Percentiles rank a stretch among this genome's conserved stretches.
Evolutionary conservation across 2,113 vertebrate genomes (phyloP).

Genomic region (Numenius arquata): DNA sequence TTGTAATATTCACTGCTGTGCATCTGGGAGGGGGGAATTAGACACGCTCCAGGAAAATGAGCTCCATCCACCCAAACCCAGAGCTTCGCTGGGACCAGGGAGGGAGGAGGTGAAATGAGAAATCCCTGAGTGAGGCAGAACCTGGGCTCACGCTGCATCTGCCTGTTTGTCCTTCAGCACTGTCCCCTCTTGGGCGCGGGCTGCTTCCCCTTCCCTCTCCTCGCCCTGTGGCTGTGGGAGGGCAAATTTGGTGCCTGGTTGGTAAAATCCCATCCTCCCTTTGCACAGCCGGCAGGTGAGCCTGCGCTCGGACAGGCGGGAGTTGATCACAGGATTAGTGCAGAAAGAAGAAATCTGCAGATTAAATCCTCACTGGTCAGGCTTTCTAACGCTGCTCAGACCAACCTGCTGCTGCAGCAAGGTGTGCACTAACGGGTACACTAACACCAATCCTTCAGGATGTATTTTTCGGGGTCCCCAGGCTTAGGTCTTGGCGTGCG

Average conservation of each 20-base stretch:
- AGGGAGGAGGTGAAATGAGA: neutral
- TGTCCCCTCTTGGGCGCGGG: neutral
- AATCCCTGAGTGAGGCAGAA: neutral
- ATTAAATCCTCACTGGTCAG: neutral
- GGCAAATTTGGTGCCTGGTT: neutral
- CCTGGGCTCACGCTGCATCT: neutral
- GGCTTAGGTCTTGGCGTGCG: neutral
- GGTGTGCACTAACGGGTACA: accelerated
- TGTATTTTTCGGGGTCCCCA: neutral
- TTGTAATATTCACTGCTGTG: neutral
- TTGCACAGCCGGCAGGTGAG: neutral
- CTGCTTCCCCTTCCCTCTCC: neutral
- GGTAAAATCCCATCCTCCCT: neutral
- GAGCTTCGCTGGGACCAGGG: neutral
- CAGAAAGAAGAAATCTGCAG: neutral
- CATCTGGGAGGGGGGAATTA: neutral
- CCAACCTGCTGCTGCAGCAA: accelerated
- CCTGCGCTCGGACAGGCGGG: neutral
- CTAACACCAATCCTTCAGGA: neutral
- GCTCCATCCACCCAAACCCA: neutral
- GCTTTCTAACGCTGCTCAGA: neutral
- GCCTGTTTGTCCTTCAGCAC: neutral
- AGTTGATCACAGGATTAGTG: accelerated
- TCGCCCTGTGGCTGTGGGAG: neutral
- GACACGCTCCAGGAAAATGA: neutral